Conservation (phyloP, 2,888 invertebrate genomes). For the Fabriciana adippe region DNA sequence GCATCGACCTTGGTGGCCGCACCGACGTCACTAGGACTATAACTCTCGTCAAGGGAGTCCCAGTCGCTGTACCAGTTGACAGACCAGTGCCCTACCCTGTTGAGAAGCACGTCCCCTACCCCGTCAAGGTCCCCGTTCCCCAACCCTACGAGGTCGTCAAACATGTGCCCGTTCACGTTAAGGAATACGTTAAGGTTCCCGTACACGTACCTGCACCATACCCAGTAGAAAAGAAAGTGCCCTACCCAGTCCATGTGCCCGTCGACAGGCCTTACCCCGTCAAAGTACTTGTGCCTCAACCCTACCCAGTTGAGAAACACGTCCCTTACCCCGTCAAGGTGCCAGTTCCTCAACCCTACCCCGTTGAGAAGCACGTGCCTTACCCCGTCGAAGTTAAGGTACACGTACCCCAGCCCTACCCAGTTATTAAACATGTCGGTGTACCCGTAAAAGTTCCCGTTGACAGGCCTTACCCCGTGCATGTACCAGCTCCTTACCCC, state of each 20-base stretch:
- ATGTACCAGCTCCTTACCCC: constrained; percentile 83
- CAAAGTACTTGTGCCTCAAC: constrained; percentile 89
- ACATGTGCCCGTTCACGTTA: constrained; percentile 87
- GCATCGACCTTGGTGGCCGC: constrained; percentile 58
- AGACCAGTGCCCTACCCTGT: constrained; percentile 84
- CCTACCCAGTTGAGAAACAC: constrained; percentile 90
- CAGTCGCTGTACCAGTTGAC: constrained; percentile 84
- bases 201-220: constrained; percentile 89
- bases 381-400: constrained; percentile 88
- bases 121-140: constrained; percentile 86
- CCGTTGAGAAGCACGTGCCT: constrained; percentile 88
- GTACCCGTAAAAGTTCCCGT: constrained; percentile 86
- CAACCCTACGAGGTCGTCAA: constrained; percentile 88
- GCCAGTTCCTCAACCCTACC: constrained; percentile 88
- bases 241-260: constrained; percentile 86
- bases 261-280: constrained; percentile 91
- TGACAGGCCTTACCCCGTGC: constrained; percentile 86
- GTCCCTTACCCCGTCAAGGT: constrained; percentile 89
- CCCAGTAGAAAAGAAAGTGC: constrained; percentile 90
- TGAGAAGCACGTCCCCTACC: constrained; percentile 85
- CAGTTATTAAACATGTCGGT: constrained; percentile 85
- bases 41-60: constrained; percentile 85
- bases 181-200: constrained; percentile 90
- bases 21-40: constrained; percentile 84
- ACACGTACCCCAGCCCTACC: constrained; percentile 88